Base-by-base conservation (phyloP, 2,113 vertebrate species). In the Psilopsiagon aurifrons region DNA sequence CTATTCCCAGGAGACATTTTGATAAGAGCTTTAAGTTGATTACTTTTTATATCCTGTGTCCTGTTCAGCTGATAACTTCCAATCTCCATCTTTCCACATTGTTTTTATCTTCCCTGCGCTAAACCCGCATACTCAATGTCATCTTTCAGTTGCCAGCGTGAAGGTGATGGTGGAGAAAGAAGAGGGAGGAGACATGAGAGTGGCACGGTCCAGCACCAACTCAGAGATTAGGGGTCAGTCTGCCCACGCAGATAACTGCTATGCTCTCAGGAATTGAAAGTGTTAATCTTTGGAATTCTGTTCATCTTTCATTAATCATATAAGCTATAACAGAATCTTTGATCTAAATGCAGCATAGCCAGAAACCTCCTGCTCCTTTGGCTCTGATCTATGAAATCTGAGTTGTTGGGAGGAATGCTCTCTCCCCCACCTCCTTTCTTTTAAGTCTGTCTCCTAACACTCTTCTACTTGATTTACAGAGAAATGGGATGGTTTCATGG, bases 11-110 rank as follows among this genome's bases (percentile, higher is more conserved):
- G 87, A 98, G 97, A 97, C 92, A 96, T 97, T 97, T 96, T 97
- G 97, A 98, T 98, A 98, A 98, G 95, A 97, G 97, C 86, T 95
- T 98, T 96, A 96, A 90, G 91, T 96, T 98, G 97, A 98, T 98
- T 98, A 94, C 96, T 98, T 98, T 97, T 97, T 96, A 95, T 95
- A 97, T 94, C 92, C 75, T 2, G 49, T 95, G 96, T 98, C 94
- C 92, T 97, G 75, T 95, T 97, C 83, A 88, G 79, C 83, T 93
- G 98, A 98, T 98, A 98, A 98, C 95, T 95, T 52, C 81, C 95
- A 97, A 62, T 97, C 97, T 97, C 89, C 71, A 75, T 95, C 92
- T 51, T 94, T 96, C 96, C 97, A 97, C 96, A 97, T 97, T 98
- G 97, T 98, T 98, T 98, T 97, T 97, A 98, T 98, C 97, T 98